These are phyloP conservation scores for Aphaenogaster ashmeadi DNA, from an alignment of 1,140 invertebrate genomes.

Conservation along the genomic window DNA sequence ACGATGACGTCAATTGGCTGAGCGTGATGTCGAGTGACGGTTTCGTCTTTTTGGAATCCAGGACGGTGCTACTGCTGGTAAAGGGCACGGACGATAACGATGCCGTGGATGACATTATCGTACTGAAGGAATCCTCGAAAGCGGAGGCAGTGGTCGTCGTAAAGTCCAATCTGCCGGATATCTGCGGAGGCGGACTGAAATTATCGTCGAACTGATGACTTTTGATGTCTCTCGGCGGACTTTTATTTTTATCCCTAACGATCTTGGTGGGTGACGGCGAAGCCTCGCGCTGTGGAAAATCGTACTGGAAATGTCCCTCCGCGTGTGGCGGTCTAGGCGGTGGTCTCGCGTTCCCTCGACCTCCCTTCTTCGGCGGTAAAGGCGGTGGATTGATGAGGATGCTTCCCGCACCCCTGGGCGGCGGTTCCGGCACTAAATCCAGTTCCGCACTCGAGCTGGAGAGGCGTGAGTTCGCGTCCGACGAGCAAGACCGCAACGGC, in stretches of 20 bases:
- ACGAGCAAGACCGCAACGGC: conserved; percentile 80
- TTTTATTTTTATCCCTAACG: conserved; percentile 72
- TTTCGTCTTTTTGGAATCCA: conserved; percentile 77
- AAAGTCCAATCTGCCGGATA: conserved; percentile 77
- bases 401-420: conserved; percentile 89
- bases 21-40: conserved; percentile 91
- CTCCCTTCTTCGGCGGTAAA: conserved; percentile 93
- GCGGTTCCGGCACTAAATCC: conserved; percentile 90
- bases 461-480: conserved; percentile 82
- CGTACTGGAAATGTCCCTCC: conserved; percentile 88
- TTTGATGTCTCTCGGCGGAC: conserved; percentile 72
- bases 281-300: conserved; percentile 88
- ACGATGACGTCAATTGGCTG: conserved; percentile 92
- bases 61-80: conserved; percentile 56
- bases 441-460: conserved; percentile 84
- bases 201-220: conserved; percentile 83
- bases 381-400: conserved; percentile 92
- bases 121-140: conserved; percentile 84
- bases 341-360: conserved; percentile 86
- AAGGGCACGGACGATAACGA: conserved; percentile 81
- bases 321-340: conserved; percentile 90
- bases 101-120: conserved; percentile 78
- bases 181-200: conserved; percentile 82
- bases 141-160: conserved; percentile 74
- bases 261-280: conserved; percentile 80